Percentiles rank a stretch among this genome's conserved stretches.
These are phyloP conservation scores for Malacoraja senta DNA, from an alignment of 2,797 vertebrate species.

Conservation along the genomic window DNA sequence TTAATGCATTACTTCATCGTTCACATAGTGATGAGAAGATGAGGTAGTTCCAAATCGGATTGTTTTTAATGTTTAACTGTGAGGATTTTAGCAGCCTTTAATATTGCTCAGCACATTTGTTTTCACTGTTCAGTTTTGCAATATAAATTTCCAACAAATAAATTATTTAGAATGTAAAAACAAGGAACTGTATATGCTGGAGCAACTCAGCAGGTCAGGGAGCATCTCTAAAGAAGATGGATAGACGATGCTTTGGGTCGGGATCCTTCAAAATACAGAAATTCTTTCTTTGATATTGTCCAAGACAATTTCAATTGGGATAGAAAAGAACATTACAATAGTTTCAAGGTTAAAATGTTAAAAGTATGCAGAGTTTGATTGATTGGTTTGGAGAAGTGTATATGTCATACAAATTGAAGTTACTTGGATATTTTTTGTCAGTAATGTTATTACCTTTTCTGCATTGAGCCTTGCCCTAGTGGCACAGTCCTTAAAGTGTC, in stretches of 20 bases:
- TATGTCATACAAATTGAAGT: background rate
- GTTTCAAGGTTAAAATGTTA: background rate
- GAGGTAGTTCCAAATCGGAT: background rate
- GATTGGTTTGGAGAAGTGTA: background rate
- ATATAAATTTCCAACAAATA: background rate
- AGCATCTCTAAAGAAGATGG: no score
- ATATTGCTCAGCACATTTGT: background rate
- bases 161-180: background rate
- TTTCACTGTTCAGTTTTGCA: background rate
- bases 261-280: no score
- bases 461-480: background rate
- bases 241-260: no score
- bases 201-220: no score
- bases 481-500: background rate
- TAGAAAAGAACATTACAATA: background rate
- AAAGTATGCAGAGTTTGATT: background rate
- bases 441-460: background rate
- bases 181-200: no score
- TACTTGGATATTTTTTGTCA: background rate
- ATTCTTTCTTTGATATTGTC: background rate
- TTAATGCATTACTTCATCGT: background rate
- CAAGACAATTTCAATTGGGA: background rate
- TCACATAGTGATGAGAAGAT: background rate
- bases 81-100: background rate
- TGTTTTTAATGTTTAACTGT: background rate